These are phyloP conservation scores for Xanthorhoe designata DNA, from an alignment of 2,888 invertebrate genomes.

Conservation along the genomic window DNA sequence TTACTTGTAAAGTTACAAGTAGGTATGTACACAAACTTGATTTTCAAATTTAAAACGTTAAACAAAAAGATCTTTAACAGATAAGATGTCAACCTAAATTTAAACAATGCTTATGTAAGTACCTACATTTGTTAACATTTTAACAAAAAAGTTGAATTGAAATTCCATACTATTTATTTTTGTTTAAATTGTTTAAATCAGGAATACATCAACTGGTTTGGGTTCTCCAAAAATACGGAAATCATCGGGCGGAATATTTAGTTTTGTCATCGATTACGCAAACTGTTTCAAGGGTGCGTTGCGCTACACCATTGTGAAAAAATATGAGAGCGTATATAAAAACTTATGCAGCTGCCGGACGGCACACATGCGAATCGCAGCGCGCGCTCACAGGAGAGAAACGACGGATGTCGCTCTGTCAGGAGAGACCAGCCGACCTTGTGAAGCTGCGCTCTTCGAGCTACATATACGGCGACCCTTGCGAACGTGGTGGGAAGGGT, in stretches of 20 bases:
- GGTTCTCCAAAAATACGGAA: conserved; percentile 83
- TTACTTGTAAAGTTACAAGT: too few species aligned
- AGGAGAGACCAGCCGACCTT: conserved; percentile 55
- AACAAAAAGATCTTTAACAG: conserved; percentile 10
- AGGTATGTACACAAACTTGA: not conserved
- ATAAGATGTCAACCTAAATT: conserved; percentile 6
- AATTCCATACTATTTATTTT: conserved; percentile 22
- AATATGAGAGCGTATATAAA: conserved; percentile 84
- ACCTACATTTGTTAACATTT: conserved; percentile 21
- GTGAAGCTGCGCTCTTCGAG: conserved; percentile 42
- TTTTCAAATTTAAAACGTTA: conserved; percentile 1
- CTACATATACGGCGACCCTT: conserved; percentile 65
- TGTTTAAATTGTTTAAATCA: conserved; percentile 19
- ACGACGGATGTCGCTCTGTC: conserved; percentile 60
- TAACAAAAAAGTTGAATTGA: conserved; percentile 5
- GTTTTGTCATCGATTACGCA: conserved; percentile 86
- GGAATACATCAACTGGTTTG: conserved; percentile 53
- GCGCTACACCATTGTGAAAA: conserved; percentile 80
- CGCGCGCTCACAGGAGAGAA: conserved; percentile 52
- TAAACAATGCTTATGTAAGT: conserved; percentile 8
- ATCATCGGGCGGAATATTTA: conserved; percentile 85
- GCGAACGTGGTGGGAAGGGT: conserved; percentile 77
- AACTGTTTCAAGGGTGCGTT: conserved; percentile 86
- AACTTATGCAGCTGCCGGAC: conserved; percentile 82
- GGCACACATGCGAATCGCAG: conserved; percentile 84